These are phyloP conservation scores for Aix galericulata DNA, from an alignment of 2,113 vertebrate species.

Conservation along the genomic window DNA sequence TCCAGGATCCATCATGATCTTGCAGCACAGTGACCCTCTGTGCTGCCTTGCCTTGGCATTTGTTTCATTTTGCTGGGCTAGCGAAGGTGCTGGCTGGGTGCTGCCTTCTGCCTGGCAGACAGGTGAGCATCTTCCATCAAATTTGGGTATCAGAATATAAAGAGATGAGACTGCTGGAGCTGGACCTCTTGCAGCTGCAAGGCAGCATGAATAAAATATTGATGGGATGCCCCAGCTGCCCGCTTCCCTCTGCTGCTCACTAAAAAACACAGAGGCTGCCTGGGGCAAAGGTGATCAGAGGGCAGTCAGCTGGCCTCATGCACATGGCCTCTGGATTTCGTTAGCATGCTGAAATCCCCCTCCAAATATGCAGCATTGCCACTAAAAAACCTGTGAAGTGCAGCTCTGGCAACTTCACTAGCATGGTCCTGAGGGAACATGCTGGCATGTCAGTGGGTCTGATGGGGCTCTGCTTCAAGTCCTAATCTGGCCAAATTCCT, in stretches of 20 bases:
- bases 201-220: not conserved
- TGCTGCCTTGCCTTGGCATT: not conserved
- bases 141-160: not conserved
- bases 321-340: not conserved
- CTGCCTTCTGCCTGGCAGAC: not conserved
- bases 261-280: not conserved
- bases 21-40: rapidly evolving
- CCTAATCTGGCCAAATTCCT: not conserved
- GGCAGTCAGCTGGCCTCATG: not conserved
- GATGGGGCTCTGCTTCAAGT: not conserved
- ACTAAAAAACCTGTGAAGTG: not conserved
- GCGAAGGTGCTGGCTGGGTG: not conserved
- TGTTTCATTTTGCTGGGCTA: not conserved
- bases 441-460: not conserved
- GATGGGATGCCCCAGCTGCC: rapidly evolving
- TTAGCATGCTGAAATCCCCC: not conserved
- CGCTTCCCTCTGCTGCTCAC: not conserved
- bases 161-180: not conserved
- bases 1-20: not conserved
- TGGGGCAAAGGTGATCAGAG: not conserved
- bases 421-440: not conserved
- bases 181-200: not conserved
- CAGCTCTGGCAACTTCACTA: not conserved
- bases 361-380: not conserved
- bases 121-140: not conserved